Base-by-base conservation (phyloP, 2,797 vertebrate species). In the Chelon auratus region DNA sequence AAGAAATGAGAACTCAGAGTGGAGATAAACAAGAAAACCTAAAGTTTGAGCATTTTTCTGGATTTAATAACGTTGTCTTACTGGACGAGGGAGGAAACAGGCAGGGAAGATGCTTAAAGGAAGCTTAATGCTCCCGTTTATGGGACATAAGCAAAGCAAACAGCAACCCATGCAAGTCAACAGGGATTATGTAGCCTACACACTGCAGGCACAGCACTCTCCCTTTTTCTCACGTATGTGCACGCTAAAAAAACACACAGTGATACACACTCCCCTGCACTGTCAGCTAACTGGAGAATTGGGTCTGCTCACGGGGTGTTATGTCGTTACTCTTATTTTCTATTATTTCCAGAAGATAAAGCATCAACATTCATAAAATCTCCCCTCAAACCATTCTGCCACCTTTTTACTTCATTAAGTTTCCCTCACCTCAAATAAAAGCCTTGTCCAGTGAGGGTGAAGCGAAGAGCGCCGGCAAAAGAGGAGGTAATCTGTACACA, bases 181-280 rank as follows among this genome's bases (percentile, higher is more conserved):
- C 56, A 62, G 59, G 55, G 78, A 88, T 89, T 90, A 89, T 67
- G 60, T 78, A 66, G 74, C 18, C 66, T 64, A 51, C 67, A 80
- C 64, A 81, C 40, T 74, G 12, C 54, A 53, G 5, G 18, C 40
- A 53, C 20, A 52, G 9, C 17, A 26, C 40, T 48, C 57, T 37
- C 26, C 54, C 53, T 45, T 13, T 52, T 13, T 48, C 47, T 51
- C 14, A 63, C 37, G 52, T 67, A 48, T 26, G 73, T 52, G 65
- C 52, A 53, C 48, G 56, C n/a, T 20, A 45, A 66, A 60, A 57
- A 75, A 53, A 72, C 63, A 72, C 54, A 50, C 51, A 52, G 10
- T 39, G 58, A 71, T 48, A 43, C n/a, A 43, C 62, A 58, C 24
- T 68, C 48, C 48, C 37, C 53, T 81, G 73, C 40, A 54, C 66